Conservation (phyloP, 2,888 invertebrate species). For the Chymomyza procnemis region DNA sequence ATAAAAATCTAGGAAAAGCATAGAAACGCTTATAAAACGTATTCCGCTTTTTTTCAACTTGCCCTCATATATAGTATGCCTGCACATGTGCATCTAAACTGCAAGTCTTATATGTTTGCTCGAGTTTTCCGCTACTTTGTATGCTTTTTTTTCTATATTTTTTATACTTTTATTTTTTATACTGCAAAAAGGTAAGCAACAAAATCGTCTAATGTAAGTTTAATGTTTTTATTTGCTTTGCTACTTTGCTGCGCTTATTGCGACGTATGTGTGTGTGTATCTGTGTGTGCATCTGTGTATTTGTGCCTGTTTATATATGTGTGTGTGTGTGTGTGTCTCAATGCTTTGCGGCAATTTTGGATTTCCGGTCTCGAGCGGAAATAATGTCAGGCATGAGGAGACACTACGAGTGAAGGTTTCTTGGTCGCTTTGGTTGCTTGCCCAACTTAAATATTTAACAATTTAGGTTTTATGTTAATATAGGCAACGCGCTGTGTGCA, state of each 20-base stretch:
- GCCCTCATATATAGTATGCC: neutral
- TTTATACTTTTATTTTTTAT: conserved; percentile 18
- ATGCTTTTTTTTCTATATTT: conserved; percentile 1
- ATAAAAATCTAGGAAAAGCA: too few relatives aligned
- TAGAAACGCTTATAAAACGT: too few relatives aligned
- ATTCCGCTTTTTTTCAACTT: too few relatives aligned
- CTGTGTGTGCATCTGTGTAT: conserved; percentile 7
- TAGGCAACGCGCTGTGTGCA: conserved; percentile 16
- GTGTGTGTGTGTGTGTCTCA: conserved; percentile 5
- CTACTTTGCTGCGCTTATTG: conserved; percentile 55
- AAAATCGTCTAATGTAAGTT: conserved; percentile 57
- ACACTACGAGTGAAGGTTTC: conserved; percentile 33
- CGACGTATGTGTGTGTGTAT: conserved; percentile 18
- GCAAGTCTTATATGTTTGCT: conserved; percentile 40
- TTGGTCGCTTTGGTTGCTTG: conserved; percentile 13
- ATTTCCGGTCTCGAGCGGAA: conserved; percentile 59
- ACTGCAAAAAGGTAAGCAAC: conserved; percentile 45
- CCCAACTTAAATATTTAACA: conserved; percentile 47
- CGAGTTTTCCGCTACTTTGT: neutral
- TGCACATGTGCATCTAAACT: conserved; percentile 39
- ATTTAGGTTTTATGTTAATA: conserved; percentile 33
- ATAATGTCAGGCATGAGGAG: conserved; percentile 60
- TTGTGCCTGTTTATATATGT: conserved; percentile 10
- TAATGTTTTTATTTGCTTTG: conserved; percentile 63
- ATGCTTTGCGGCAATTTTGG: conserved; percentile 44